A percentile compares a stretch with the other conserved stretches of the same genome.
Conservation (phyloP, 2,888 invertebrate species). For the Drosophila lutescens region DNA sequence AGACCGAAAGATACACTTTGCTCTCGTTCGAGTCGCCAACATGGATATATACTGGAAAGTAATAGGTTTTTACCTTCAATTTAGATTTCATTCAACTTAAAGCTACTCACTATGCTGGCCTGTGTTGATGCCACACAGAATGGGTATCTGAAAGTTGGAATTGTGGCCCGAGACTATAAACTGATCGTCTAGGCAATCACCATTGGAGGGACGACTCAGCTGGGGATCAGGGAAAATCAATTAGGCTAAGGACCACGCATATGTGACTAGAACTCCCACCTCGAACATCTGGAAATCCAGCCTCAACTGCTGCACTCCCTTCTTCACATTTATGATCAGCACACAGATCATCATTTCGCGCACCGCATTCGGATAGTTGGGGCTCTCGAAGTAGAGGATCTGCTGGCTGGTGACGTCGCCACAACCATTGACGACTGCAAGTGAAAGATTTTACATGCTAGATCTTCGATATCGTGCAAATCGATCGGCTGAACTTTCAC, state of each 20-base stretch:
- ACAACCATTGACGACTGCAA: constrained; percentile 88
- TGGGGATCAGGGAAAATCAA: constrained; percentile 76
- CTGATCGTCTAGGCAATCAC: constrained; percentile 89
- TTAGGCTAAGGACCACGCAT: background rate
- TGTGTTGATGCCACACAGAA: constrained; percentile 90
- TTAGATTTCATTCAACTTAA: accelerated
- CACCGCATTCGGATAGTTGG: constrained; percentile 87
- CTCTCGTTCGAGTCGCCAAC: constrained; percentile 87
- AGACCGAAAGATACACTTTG: constrained; percentile 88
- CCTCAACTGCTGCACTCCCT: constrained; percentile 88
- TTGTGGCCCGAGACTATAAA: constrained; percentile 90
- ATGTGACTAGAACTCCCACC: constrained; percentile 83
- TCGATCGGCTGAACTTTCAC: constrained; percentile 70
- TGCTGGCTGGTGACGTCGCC: constrained; percentile 87
- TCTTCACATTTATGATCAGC: constrained; percentile 86
- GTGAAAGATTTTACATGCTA: constrained; percentile 14
- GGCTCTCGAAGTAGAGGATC: constrained; percentile 90
- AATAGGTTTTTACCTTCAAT: background rate
- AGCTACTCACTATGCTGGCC: constrained; percentile 88
- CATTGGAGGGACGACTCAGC: constrained; percentile 89
- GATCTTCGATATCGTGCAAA: background rate
- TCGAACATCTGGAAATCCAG: constrained; percentile 89
- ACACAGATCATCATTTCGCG: constrained; percentile 87
- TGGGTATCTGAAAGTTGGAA: constrained; percentile 88
- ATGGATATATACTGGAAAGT: constrained; percentile 89